Percentiles rank a stretch among this genome's conserved stretches.
Evolutionary conservation across 2,797 vertebrate species (phyloP).

Genomic region (Clarias pachynema): DNA sequence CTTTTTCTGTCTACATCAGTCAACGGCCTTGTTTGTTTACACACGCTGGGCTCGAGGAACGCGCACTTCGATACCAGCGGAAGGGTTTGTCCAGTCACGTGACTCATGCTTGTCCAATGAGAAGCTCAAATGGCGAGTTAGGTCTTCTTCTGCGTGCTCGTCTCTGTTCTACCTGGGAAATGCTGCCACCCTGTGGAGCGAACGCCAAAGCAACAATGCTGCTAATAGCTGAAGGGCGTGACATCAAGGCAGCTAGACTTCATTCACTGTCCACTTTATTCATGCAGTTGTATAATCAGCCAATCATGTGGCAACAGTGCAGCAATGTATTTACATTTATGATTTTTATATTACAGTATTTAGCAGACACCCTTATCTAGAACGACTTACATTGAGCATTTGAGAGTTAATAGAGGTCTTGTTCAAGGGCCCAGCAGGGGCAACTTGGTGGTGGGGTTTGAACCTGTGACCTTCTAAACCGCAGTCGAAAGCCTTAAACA

Average conservation of each 20-base stretch:
- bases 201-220: neutral
- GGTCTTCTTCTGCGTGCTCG: neutral
- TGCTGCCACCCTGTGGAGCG: conserved; percentile 39
- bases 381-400: too few relatives aligned
- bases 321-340: too few relatives aligned
- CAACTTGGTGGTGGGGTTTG: too few relatives aligned
- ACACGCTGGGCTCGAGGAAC: conserved; percentile 6
- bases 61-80: neutral
- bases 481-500: too few relatives aligned
- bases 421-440: too few relatives aligned
- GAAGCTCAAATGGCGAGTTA: neutral
- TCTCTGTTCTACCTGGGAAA: neutral
- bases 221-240: neutral
- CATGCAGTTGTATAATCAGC: too few relatives aligned
- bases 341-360: too few relatives aligned
- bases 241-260: neutral
- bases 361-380: too few relatives aligned
- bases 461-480: too few relatives aligned
- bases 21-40: conserved; percentile 46
- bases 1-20: neutral
- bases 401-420: too few relatives aligned
- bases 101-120: conserved; percentile 22
- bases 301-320: too few relatives aligned
- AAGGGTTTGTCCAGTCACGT: conserved; percentile 20
- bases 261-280: neutral